Conservation (phyloP, 2,113 vertebrate species). For the Salvelinus alpinus region DNA sequence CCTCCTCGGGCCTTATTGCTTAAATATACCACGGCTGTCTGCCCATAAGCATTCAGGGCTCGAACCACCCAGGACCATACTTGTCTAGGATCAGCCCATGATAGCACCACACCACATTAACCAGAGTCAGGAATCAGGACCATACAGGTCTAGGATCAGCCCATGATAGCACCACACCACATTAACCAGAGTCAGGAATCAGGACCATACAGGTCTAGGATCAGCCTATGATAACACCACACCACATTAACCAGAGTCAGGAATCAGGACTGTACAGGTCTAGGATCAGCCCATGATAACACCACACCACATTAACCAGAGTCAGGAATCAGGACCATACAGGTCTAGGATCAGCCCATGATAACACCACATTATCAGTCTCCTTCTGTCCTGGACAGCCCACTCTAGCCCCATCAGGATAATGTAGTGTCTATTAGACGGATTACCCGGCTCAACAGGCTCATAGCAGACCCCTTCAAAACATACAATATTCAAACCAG, state of each 20-base stretch:
- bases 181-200: neutral
- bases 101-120: neutral
- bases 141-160: neutral
- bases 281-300: neutral
- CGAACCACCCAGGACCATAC: too few relatives aligned
- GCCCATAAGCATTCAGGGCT: too few relatives aligned
- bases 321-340: neutral
- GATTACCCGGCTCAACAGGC: neutral
- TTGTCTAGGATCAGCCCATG: neutral
- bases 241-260: neutral
- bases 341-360: neutral
- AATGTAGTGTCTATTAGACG: neutral
- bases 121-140: neutral
- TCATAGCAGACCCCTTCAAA: neutral
- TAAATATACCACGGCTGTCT: too few relatives aligned
- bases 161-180: neutral
- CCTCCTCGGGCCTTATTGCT: too few relatives aligned
- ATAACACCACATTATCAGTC: neutral
- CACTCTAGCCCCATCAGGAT: neutral
- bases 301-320: neutral
- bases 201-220: neutral
- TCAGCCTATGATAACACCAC: neutral
- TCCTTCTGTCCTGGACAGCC: neutral
- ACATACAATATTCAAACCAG: constrained; percentile 48
- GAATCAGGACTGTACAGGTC: neutral